These are phyloP conservation scores for Diorhabda carinulata DNA, from an alignment of 1,140 invertebrate genomes.

Conservation along the genomic window DNA sequence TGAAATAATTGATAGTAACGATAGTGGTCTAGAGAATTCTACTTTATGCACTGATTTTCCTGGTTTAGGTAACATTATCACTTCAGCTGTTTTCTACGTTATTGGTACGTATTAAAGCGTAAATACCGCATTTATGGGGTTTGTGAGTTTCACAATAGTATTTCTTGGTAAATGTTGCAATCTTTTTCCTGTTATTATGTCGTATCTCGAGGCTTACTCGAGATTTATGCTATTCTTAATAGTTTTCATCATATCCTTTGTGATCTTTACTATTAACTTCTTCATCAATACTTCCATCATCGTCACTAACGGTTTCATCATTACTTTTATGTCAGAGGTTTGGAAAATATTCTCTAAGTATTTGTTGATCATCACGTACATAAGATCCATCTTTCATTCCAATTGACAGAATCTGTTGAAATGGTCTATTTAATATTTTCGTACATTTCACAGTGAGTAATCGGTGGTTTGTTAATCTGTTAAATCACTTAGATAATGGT, in stretches of 20 bases:
- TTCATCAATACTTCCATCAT: not conserved
- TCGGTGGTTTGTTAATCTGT: not conserved
- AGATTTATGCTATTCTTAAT: not conserved
- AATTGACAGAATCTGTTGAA: no score
- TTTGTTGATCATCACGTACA: not conserved
- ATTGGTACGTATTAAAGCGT: not conserved
- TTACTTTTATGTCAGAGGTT: not conserved
- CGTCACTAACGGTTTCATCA: not conserved
- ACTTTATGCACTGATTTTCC: not conserved
- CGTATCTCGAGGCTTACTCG: not conserved
- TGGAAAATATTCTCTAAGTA: not conserved
- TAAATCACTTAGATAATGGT: not conserved
- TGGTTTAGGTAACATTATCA: not conserved
- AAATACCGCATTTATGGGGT: not conserved
- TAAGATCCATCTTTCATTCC: no score
- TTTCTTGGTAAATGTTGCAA: not conserved
- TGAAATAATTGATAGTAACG: not conserved
- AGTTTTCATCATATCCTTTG: not conserved
- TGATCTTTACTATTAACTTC: not conserved
- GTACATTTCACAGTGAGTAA: not conserved
- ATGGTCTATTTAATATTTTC: no score
- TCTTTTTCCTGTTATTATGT: not conserved
- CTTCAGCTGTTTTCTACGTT: not conserved
- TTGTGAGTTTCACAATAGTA: not conserved
- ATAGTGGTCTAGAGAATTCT: not conserved